A percentile compares a stretch with the other conserved stretches of the same genome.
Evolutionary conservation across 1,140 invertebrate genomes (phyloP).

Genomic region (Rhopalosiphum maidis): DNA sequence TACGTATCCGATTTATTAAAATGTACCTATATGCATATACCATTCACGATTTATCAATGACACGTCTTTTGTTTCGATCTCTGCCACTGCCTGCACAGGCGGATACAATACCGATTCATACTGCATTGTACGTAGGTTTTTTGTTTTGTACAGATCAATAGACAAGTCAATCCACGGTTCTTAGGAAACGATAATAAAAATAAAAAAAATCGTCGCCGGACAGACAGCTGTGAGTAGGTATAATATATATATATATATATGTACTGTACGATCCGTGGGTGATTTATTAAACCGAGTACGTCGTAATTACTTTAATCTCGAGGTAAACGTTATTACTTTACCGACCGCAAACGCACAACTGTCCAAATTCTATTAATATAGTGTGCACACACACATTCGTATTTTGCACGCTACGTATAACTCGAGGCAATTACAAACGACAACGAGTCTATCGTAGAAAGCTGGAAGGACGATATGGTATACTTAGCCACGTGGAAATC

Average conservation of each 20-base stretch:
- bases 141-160: neutral
- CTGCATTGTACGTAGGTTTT: neutral
- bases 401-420: neutral
- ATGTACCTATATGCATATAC: neutral
- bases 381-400: neutral
- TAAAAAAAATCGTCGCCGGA: neutral
- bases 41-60: neutral
- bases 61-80: neutral
- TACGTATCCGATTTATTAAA: neutral
- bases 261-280: neutral
- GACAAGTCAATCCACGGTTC: neutral
- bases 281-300: neutral
- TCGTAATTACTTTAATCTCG: neutral
- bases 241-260: neutral
- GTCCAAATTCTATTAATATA: neutral
- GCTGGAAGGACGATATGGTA: neutral
- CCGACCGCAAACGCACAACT: neutral
- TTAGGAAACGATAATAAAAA: neutral
- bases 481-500: neutral
- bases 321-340: conserved; percentile 7
- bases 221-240: too few relatives aligned
- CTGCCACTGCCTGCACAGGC: neutral
- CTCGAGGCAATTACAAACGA: conserved; percentile 11
- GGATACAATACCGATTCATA: neutral
- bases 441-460: neutral